These are phyloP conservation scores for Cottus gobio DNA, from an alignment of 2,113 vertebrate genomes.

Conservation along the genomic window DNA sequence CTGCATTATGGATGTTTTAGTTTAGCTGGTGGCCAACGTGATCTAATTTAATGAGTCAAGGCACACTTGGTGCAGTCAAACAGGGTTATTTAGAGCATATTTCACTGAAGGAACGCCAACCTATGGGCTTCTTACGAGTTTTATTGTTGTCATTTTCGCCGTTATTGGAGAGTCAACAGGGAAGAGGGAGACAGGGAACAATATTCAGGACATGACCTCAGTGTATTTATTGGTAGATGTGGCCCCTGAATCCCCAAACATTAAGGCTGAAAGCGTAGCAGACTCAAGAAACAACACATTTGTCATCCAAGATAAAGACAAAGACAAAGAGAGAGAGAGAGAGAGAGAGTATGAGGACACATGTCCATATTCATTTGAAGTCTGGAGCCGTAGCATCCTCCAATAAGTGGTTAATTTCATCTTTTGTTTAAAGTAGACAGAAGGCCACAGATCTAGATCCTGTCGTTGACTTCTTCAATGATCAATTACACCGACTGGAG, in stretches of 20 bases:
- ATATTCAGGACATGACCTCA: not conserved
- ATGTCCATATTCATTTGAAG: not conserved
- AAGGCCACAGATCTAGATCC: not conserved
- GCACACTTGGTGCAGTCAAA: not conserved
- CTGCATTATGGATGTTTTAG: constrained; percentile 44
- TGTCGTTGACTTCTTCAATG: not conserved
- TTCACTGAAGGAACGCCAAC: not conserved
- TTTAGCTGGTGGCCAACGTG: constrained; percentile 33
- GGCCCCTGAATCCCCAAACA: not conserved
- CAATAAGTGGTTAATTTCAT: not conserved
- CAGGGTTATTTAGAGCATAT: not conserved
- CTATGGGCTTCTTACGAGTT: not conserved
- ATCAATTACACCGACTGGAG: not conserved
- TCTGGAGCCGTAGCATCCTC: not conserved
- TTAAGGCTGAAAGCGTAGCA: not conserved
- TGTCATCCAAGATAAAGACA: not conserved
- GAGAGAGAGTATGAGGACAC: too few relatives aligned
- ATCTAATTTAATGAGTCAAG: not conserved
- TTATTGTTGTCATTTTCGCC: too few relatives aligned
- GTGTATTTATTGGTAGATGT: not conserved
- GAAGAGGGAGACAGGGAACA: not conserved
- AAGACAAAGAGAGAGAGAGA: not conserved
- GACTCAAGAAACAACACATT: not conserved
- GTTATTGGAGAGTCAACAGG: not conserved
- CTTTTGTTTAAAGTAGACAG: not conserved